Percentiles rank a stretch among this genome's conserved stretches.
Conservation (phyloP, 2,113 vertebrate genomes). For the Sturnira hondurensis region DNA sequence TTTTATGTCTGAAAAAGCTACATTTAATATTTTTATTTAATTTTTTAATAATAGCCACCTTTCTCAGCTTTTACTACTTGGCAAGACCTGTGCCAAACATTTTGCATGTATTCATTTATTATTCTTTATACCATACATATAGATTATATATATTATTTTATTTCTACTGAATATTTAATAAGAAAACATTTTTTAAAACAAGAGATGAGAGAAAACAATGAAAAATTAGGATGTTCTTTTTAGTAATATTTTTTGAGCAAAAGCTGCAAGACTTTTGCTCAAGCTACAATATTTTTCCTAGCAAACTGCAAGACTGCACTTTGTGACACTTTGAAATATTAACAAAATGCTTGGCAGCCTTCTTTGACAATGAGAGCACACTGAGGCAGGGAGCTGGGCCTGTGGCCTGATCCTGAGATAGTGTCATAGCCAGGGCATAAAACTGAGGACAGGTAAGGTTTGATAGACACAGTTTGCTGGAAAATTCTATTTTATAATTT, state of each 20-base stretch:
- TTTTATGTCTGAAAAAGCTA: not conserved
- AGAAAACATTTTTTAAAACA: not conserved
- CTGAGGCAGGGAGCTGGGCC: not conserved
- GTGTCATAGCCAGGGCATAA: not conserved
- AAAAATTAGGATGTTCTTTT: not conserved
- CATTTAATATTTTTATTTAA: not conserved
- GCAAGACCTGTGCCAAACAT: not conserved
- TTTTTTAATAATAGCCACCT: not conserved
- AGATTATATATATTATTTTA: not conserved
- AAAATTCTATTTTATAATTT: not conserved
- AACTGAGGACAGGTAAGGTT: not conserved
- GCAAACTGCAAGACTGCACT: not conserved
- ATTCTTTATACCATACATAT: not conserved
- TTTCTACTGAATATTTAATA: not conserved
- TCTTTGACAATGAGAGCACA: not conserved
- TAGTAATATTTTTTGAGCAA: not conserved
- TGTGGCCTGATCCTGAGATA: not conserved
- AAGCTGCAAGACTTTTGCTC: not conserved
- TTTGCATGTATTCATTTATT: not conserved
- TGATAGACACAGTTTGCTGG: not conserved
- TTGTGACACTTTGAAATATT: not conserved
- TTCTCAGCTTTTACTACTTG: not conserved
- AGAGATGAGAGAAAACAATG: not conserved
- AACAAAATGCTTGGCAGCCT: not conserved
- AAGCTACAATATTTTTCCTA: too few relatives aligned